A percentile compares a stretch with the other conserved stretches of the same genome.
Evolutionary conservation across 2,113 vertebrate genomes (phyloP).

Genomic region (Astatotilapia flaviijosephi): DNA sequence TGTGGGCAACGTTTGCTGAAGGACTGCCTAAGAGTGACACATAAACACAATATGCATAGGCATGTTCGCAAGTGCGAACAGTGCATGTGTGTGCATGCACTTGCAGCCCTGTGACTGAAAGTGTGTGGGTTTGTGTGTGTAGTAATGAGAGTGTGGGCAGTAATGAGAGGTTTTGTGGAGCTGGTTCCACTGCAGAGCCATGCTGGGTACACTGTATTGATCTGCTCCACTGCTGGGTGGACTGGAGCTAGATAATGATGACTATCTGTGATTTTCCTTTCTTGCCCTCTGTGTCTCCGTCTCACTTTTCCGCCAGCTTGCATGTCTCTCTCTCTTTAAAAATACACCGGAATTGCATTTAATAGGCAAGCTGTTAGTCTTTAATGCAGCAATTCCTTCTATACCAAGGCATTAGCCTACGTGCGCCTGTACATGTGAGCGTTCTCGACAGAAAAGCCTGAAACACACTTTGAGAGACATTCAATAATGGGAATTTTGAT

Average conservation of each 20-base stretch:
- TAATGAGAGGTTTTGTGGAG: conserved; percentile 51
- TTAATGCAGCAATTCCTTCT: not conserved
- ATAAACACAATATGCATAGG: not conserved
- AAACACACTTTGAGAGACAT: not conserved
- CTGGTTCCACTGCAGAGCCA: conserved; percentile 37
- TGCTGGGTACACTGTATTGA: conserved; percentile 55
- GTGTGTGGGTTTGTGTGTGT: not conserved
- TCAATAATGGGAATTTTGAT: not conserved
- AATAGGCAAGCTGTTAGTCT: not conserved
- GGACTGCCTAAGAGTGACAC: not conserved
- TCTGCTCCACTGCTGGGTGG: conserved; percentile 47
- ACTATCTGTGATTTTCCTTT: conserved; percentile 48
- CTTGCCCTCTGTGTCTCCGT: conserved; percentile 2
- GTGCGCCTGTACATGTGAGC: not conserved
- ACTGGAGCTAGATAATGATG: conserved; percentile 58
- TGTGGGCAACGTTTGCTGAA: not conserved
- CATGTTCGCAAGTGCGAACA: not conserved
- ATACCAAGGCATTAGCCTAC: not conserved
- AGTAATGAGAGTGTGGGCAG: conserved; percentile 23
- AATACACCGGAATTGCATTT: not conserved
- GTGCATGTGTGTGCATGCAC: not conserved
- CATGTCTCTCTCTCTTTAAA: not conserved
- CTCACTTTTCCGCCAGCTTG: conserved; percentile 1
- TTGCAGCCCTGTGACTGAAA: not conserved
- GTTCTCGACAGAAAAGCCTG: not conserved